phyloP scores from a whole-genome alignment of 1,140 invertebrate species.

The Cyclina sinensis region DNA sequence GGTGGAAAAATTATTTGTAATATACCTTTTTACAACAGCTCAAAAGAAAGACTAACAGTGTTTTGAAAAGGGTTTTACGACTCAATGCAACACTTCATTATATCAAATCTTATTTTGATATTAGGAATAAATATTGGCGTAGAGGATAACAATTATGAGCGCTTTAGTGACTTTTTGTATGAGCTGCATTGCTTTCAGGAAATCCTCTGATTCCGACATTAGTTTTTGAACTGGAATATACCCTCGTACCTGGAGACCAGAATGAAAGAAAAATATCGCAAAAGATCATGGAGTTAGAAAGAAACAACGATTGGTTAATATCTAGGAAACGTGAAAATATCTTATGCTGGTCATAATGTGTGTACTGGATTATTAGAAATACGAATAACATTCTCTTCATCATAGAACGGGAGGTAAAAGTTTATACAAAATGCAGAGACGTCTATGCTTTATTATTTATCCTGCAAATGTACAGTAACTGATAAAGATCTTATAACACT shows the following conservation, averaged over 20 bases:
- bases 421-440: too few species aligned
- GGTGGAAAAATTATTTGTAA: not conserved
- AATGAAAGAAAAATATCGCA: too few species aligned
- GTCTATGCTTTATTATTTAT: too few species aligned
- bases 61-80: not conserved
- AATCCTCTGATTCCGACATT: not conserved
- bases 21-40: not conserved
- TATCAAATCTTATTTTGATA: conserved; percentile 1
- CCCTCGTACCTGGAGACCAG: too few species aligned
- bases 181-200: not conserved
- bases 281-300: too few species aligned
- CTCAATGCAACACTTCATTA: not conserved
- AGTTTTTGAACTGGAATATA: not conserved
- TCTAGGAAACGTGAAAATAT: too few species aligned
- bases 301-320: too few species aligned
- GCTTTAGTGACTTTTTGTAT: not conserved
- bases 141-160: not conserved
- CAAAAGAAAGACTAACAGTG: not conserved
- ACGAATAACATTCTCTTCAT: too few species aligned
- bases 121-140: not conserved
- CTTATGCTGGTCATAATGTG: too few species aligned
- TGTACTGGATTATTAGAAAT: too few species aligned
- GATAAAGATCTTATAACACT: not conserved
- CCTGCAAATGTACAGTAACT: too few species aligned
- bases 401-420: too few species aligned